phyloP scores from a whole-genome alignment of 2,888 invertebrate genomes.

The Ophioninae sp. region DNA sequence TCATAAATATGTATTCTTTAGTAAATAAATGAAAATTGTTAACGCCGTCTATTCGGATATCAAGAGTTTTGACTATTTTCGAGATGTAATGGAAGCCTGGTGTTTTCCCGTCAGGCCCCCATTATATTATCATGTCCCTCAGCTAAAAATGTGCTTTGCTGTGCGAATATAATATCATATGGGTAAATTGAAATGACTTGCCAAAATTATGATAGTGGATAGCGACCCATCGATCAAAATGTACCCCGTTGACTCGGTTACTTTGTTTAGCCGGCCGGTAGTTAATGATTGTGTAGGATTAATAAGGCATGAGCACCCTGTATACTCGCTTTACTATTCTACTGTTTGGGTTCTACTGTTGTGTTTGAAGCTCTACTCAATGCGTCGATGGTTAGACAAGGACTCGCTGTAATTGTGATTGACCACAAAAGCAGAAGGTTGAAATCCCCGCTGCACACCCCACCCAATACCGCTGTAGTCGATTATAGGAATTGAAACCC shows the following conservation, averaged over 20 bases:
- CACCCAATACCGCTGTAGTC: neutral
- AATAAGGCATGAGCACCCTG: neutral
- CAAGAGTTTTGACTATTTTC: neutral
- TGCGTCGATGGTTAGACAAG: neutral
- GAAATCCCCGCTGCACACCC: neutral
- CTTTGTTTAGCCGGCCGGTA: neutral
- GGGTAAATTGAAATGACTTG: too few species aligned
- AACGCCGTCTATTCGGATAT: neutral
- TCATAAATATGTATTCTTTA: neutral
- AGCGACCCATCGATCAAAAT: too few species aligned
- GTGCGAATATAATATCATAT: too few species aligned
- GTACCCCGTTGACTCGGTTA: too few species aligned
- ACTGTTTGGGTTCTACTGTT: neutral
- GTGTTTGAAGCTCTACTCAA: neutral
- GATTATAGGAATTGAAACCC: neutral
- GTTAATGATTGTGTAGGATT: neutral
- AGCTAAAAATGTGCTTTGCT: too few species aligned
- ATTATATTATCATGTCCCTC: too few species aligned
- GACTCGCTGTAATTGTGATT: neutral
- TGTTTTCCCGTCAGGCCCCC: too few species aligned
- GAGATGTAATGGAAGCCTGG: too few species aligned
- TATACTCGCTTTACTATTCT: neutral
- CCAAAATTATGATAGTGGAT: too few species aligned
- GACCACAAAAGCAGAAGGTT: neutral
- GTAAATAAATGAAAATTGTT: neutral